Evolutionary conservation across 2,888 invertebrate genomes (phyloP), one percentile per base, ranked within the genome.

Genomic region (Scotopteryx bipunctaria): DNA sequence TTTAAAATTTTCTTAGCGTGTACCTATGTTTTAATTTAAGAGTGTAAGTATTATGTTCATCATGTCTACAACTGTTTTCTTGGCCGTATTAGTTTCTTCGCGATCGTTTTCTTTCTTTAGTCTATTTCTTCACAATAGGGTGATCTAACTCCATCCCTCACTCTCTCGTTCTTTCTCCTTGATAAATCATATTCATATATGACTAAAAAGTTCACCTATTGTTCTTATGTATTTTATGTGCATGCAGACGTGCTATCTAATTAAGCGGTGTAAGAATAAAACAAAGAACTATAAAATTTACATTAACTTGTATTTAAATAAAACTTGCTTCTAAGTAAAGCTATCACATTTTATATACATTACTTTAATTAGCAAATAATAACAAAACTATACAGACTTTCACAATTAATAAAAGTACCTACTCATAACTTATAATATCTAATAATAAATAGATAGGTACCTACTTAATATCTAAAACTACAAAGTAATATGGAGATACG

Each of bases 251-350:
- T 78, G 77, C 70, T 59, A 57, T 73, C 78, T 80, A 76, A 76
- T 71, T 66, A 81, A 78, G 67, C 62, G 78, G 79, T 82, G 81
- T 70, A 57, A 69, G 83, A 86, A 85, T 86, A 83, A 90, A 88
- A 83, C 83, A 78, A 84, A 64, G 51, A 70, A 73, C 75, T 73
- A 78, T 73, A 69, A 79, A 81, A 71, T 74, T 81, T 81, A 85
- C 76, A 83, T 83, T 84, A 84, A 84, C 78, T 83, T 81, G 72
- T 81, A 81, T 82, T 86, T 78, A 85, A 87, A 85, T 81, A 83
- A 83, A 82, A 77, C 80, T 86, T 83, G 84, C 78, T 78, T 83
- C 85, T 87, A 88, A 78, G 79, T 88, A 88, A 89, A 88, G 89
- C 87, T 88, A 85, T 89, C 87, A 87, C 86, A 86, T 86, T 83